These are phyloP conservation scores for Phytoseiulus persimilis DNA, from an alignment of 2,888 invertebrate species.

Conservation along the genomic window DNA sequence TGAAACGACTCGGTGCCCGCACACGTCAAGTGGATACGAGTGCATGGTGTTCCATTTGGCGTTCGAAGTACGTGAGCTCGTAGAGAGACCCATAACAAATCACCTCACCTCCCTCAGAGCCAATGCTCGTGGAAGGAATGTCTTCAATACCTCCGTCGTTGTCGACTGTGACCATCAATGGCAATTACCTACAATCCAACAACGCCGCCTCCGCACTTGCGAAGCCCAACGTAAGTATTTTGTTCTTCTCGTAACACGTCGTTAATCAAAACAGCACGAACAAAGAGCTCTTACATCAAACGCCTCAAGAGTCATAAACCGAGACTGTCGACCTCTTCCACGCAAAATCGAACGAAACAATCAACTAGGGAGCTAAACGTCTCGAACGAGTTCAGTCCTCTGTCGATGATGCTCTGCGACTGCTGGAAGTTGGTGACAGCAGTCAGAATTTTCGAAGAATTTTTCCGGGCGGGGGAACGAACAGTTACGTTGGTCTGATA, in stretches of 20 bases:
- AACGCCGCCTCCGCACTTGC: slow-evolving; percentile 29
- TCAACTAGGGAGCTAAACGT: no score
- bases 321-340: neutral
- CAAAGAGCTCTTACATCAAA: neutral
- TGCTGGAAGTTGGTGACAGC: no score
- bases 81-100: neutral
- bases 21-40: no score
- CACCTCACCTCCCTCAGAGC: neutral
- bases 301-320: neutral
- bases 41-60: no score
- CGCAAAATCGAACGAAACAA: no score
- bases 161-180: slow-evolving; percentile 31
- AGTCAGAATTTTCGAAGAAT: no score
- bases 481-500: no score
- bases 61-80: neutral
- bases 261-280: neutral
- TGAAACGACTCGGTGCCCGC: no score
- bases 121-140: slow-evolving; percentile 36
- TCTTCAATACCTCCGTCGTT: slow-evolving; percentile 35
- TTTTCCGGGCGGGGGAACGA: no score
- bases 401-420: no score
- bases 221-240: slow-evolving; percentile 31
- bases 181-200: slow-evolving; percentile 34
- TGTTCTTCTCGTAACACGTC: neutral
- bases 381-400: no score